Base-by-base conservation (phyloP, 2,797 vertebrate genomes). In the Dromococcyx pavoninus region DNA sequence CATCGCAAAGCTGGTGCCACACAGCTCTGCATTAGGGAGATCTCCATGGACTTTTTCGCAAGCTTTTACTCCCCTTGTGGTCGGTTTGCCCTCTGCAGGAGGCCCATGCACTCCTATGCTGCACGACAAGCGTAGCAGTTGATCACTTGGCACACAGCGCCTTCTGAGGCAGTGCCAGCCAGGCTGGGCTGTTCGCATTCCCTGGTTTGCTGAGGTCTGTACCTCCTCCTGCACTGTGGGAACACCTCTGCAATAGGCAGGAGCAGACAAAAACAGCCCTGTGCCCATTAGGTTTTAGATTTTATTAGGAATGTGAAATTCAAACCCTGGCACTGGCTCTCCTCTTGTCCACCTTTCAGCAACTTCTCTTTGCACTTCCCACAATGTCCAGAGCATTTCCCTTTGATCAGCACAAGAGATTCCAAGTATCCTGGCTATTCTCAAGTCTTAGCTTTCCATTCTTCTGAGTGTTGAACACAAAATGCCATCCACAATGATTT, bases 31-130 rank as follows among this genome's bases (percentile, higher is more conserved):
- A 1, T 15, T 5, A 17, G 32, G 51, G 27, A 43, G 48, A 33
- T 11, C 32, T 54, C 44, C 4, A 6, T 5, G 37, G 65, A 41
- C 15, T 24, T 18, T 2, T 21, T 12, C 17, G 48, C 43, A 12
- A 2, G 7, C 15, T 67, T 35, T 76, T 17, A 32, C 11, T 39
- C 48, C 67, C 53, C 24, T 9, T 18, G n/a, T 13, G 21, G 30
- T 46, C 7, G 1, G 0, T 6, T 35, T 13, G 12, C 33, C 57
- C 22, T 17, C 51, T 12, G 6, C 51, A 46, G 18, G 12, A 54
- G 21, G 13, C 35, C 30, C 41, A 10, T 0, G 13, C 7, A 1
- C 23, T 33, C 35, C 2, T 1, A 5, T 0, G 4, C 19, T 7
- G n/a, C 18, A 22, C 53, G 30, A n/a, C 27, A 8, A 9, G 8